Evolutionary conservation across 2,888 invertebrate genomes (phyloP).

Genomic region (Meghimatium bilineatum): DNA sequence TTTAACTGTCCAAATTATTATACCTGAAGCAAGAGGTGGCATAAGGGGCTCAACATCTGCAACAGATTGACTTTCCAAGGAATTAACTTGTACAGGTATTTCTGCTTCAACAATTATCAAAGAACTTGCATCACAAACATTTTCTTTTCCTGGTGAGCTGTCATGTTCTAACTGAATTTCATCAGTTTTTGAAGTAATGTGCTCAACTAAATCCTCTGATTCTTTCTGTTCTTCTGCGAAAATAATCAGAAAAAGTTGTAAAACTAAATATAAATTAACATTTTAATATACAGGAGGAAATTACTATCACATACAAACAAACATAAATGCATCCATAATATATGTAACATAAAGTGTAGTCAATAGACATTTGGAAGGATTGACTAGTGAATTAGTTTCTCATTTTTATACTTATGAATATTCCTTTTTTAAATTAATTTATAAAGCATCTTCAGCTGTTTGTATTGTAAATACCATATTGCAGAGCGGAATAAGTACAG

Average conservation of each 20-base stretch:
- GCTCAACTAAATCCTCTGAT: neutral
- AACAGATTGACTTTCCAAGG: slow-evolving; percentile 4
- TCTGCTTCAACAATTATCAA: neutral
- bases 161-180: neutral
- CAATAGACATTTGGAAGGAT: too few relatives aligned
- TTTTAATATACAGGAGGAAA: too few relatives aligned
- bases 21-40: neutral
- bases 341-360: too few relatives aligned
- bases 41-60: slow-evolving; percentile 23
- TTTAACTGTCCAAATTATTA: neutral
- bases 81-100: neutral
- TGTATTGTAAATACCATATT: too few relatives aligned
- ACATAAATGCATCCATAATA: too few relatives aligned
- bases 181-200: neutral
- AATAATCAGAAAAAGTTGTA: neutral
- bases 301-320: neutral
- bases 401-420: too few relatives aligned
- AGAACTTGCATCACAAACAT: neutral
- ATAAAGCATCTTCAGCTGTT: too few relatives aligned
- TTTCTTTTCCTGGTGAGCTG: neutral
- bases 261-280: too few relatives aligned
- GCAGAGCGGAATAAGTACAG: too few relatives aligned
- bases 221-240: neutral
- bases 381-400: too few relatives aligned
- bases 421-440: too few relatives aligned